Evolutionary conservation across 2,797 vertebrate genomes (phyloP), one percentile per base, ranked within the genome.

Genomic region (Sebastolobus altivelis): DNA sequence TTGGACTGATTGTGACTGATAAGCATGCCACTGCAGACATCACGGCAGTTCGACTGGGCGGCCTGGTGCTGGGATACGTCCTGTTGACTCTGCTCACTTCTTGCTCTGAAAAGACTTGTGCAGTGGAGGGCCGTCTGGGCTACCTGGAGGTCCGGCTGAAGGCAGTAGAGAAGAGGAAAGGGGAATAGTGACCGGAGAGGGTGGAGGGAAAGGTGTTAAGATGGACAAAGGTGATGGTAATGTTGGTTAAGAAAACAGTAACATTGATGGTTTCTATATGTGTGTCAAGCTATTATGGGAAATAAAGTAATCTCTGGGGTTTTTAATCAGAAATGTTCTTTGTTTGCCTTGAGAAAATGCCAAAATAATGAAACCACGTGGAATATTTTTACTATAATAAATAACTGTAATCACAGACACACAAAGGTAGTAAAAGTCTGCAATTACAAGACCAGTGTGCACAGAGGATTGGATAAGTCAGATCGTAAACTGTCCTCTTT

Each of bases 1-100:
- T 96, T 8, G 84, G 87, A 62, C 89, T 94, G 84, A 95, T 96
- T 9, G 91, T 95, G 82, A 87, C 80, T 0, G 95, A 95, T 79
- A 87, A 89, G 40, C 38, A 37, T 0, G 91, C 92, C n/a, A 25
- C 75, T 0, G 37, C 85, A 1, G 95, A 96, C 33, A 78, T 77
- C 87, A 96, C 92, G 0, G 91, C 93, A 0, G 68, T 93, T 4
- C 94, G 95, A 18, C 74, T 96, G 67, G 88, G 71, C 8, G 84
- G 88, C 35, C 90, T 96, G 79, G 95, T 96, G 75, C 61, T 95
- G 71, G 84, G 65, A 14, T 92, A 88, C 3, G 94, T 91, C 14
- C 72, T 95, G 80, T 72, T 96, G 79, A 93, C 85, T 13, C 80
- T 96, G 52, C 82, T 92, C 79, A 80, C 82, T 4, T 81, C 82